Evolutionary conservation across 92 coral and sea anemone species (phyloP).

Genomic region (Epizoanthus stellaris): DNA sequence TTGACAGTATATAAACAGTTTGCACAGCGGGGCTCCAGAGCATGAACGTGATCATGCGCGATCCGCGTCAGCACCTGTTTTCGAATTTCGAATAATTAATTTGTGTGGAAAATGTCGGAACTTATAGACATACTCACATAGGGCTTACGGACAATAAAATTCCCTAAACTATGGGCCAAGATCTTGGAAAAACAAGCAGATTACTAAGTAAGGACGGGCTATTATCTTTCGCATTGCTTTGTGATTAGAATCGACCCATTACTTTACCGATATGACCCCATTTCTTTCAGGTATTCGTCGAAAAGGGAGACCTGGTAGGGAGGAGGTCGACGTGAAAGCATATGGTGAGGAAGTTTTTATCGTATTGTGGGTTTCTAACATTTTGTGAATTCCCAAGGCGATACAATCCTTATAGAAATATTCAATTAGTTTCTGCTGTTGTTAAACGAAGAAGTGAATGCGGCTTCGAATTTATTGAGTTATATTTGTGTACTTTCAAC

Average conservation of each 20-base stretch:
- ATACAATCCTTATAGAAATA: not conserved
- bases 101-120: conserved; percentile 31
- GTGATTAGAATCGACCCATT: not conserved
- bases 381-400: conserved; percentile 16
- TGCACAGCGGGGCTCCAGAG: conserved; percentile 30
- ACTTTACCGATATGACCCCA: not conserved
- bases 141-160: conserved; percentile 10
- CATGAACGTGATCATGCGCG: conserved; percentile 38
- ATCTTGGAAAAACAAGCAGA: conserved; percentile 91
- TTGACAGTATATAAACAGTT: conserved; percentile 13
- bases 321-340: conserved; percentile 36
- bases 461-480: not conserved
- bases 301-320: conserved; percentile 64
- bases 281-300: conserved; percentile 80
- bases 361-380: conserved; percentile 30
- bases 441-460: conserved; percentile 8
- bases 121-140: not conserved
- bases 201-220: conserved; percentile 69
- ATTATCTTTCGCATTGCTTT: not conserved
- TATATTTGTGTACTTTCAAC: too few relatives aligned
- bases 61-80: conserved; percentile 14
- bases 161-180: conserved; percentile 82
- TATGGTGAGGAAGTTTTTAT: conserved; percentile 12
- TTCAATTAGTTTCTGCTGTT: conserved; percentile 25
- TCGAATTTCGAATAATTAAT: conserved; percentile 19